Base-by-base conservation (phyloP, 2,888 invertebrate genomes). In the Marronus borbonicus region DNA sequence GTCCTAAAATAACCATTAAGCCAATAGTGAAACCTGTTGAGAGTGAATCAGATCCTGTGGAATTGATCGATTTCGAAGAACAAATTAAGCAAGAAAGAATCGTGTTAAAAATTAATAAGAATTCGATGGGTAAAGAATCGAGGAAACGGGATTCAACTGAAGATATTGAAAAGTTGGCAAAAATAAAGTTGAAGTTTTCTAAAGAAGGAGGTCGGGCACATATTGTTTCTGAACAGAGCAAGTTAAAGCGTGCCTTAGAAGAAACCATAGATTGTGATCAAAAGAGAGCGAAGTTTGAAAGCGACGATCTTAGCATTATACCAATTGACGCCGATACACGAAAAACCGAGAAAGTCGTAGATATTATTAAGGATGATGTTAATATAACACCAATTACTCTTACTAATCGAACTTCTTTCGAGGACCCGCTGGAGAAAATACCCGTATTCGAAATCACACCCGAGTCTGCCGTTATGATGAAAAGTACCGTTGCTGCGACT, bases 91-190 rank as follows among this genome's bases (percentile, higher is more conserved):
- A 83, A 76, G 88, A 88, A 80, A 82, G 92, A 84, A 93, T 93
- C 82, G 92, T 92, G 82, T 88, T 93, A 83, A 93, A 93, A 88
- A 92, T 93, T 82, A 92, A 92, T 85, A 93, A 92, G 89, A 91
- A 91, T 83, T 55, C 81, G 78, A 24, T 84, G 24, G 74, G 79
- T 2, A 85, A 85, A 75, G 85, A 85, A 12, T 79, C 82, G 0
- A 84, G 84, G 66, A 86, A 86, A 78, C 81, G 86, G 4, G 86
- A 87, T 62, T 81, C 83, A 52, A 78, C 81, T 1, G 83, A 82
- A 1, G 86, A 86, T 72, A 82, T 80, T 5, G 88, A 90, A 78
- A 91, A 90, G 81, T 84, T 90, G 58, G 89, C 89, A 0, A 91
- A 90, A 82, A 91, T 91, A 52, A 91, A 91, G 80, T 82, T 91